These are phyloP conservation scores for Schizopygopsis malacanthus DNA, from an alignment of 2,797 vertebrate genomes.

Conservation along the genomic window DNA sequence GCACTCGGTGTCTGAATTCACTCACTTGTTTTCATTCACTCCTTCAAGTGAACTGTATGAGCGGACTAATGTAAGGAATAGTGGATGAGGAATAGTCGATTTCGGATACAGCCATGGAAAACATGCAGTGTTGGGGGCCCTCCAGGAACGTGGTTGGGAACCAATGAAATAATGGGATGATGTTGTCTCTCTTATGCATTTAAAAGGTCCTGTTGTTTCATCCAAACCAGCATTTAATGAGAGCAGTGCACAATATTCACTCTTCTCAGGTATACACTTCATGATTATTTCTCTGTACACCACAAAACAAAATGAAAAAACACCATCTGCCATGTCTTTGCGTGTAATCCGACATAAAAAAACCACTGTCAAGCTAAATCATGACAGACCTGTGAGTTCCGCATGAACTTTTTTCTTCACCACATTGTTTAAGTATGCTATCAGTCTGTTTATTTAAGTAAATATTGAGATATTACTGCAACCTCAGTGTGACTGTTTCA, in stretches of 20 bases:
- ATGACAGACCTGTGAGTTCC: no score
- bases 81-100: no score
- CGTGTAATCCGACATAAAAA: no score
- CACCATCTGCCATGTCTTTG: not conserved
- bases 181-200: not conserved
- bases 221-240: not conserved
- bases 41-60: no score
- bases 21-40: no score
- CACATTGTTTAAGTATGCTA: not conserved
- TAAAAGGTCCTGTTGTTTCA: not conserved
- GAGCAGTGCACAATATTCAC: not conserved
- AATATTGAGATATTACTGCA: not conserved
- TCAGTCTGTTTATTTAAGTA: not conserved
- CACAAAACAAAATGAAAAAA: not conserved
- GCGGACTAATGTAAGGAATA: no score
- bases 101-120: no score
- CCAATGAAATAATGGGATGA: no score
- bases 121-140: no score
- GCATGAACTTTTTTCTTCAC: not conserved
- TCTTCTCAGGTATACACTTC: not conserved
- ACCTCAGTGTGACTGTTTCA: not conserved
- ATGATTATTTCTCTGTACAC: not conserved
- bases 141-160: no score
- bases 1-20: no score
- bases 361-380: no score